These are phyloP conservation scores for Chironomus riparius DNA, from an alignment of 2,888 invertebrate genomes.

Conservation along the genomic window DNA sequence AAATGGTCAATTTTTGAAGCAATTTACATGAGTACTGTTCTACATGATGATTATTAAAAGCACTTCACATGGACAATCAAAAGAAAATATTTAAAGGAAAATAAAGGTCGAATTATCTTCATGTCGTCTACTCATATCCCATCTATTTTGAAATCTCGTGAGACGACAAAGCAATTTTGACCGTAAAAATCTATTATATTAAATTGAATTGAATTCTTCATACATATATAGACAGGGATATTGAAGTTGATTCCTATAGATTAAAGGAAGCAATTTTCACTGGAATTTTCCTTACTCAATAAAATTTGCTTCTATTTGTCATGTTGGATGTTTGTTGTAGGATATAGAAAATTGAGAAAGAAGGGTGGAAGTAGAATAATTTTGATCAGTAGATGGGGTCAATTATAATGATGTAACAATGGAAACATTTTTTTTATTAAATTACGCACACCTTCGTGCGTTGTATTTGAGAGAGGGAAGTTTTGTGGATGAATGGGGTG, in stretches of 20 bases:
- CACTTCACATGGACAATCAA: constrained; percentile 22
- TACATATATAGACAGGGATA: not conserved
- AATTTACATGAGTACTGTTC: not conserved
- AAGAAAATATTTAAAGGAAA: not conserved
- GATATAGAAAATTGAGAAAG: too few relatives aligned
- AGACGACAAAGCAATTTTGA: constrained; percentile 24
- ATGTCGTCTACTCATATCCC: not conserved
- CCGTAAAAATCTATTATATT: constrained; percentile 7
- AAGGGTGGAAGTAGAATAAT: not conserved
- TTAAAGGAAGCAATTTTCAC: not conserved
- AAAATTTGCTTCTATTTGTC: not conserved
- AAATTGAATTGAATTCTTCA: constrained; percentile 20
- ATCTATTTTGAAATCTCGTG: not conserved
- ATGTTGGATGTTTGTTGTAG: not conserved
- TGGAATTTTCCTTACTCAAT: constrained; percentile 9
- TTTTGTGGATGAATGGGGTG: not conserved
- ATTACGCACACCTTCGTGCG: not conserved
- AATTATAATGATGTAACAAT: constrained; percentile 27
- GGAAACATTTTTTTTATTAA: constrained; percentile 16
- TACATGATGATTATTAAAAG: constrained; percentile 17
- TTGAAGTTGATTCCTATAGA: constrained; percentile 5
- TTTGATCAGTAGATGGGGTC: not conserved
- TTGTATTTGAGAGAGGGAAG: not conserved
- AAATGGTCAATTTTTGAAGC: not conserved
- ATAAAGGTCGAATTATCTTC: not conserved